Evolutionary conservation across 2,888 invertebrate genomes (phyloP).

Genomic region (Tipula unca): DNA sequence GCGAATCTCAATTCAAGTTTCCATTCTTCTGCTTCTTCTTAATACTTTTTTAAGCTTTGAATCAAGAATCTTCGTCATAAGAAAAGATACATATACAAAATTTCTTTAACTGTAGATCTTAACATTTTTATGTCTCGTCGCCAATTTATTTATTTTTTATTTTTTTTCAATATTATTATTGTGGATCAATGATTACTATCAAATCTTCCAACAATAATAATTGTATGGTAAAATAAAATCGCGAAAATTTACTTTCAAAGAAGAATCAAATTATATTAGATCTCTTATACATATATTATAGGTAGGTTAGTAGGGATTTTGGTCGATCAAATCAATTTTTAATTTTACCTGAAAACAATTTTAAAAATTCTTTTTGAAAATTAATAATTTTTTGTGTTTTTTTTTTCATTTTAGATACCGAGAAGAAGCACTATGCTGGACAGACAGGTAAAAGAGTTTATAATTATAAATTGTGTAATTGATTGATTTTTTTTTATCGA

Average conservation of each 20-base stretch:
- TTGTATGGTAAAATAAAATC: slow-evolving; percentile 15
- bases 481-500: background rate
- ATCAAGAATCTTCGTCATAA: background rate
- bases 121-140: background rate
- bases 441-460: slow-evolving; percentile 62
- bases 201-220: background rate
- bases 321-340: background rate
- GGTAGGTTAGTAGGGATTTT: background rate
- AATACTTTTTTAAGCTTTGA: background rate
- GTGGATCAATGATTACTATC: slow-evolving; percentile 1
- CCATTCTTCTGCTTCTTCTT: background rate
- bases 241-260: background rate
- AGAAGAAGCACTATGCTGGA: slow-evolving; percentile 82
- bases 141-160: background rate
- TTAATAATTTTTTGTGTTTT: background rate
- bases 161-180: background rate
- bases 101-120: background rate
- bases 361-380: background rate
- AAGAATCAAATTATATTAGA: background rate
- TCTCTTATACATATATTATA: background rate
- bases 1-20: background rate
- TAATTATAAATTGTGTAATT: slow-evolving; percentile 18
- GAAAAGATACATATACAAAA: background rate
- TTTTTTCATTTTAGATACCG: slow-evolving; percentile 61
- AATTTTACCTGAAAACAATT: background rate